A percentile compares a stretch with the other conserved stretches of the same genome.
These are phyloP conservation scores for Liposcelis brunnea DNA, from an alignment of 2,888 invertebrate species.

Conservation along the genomic window DNA sequence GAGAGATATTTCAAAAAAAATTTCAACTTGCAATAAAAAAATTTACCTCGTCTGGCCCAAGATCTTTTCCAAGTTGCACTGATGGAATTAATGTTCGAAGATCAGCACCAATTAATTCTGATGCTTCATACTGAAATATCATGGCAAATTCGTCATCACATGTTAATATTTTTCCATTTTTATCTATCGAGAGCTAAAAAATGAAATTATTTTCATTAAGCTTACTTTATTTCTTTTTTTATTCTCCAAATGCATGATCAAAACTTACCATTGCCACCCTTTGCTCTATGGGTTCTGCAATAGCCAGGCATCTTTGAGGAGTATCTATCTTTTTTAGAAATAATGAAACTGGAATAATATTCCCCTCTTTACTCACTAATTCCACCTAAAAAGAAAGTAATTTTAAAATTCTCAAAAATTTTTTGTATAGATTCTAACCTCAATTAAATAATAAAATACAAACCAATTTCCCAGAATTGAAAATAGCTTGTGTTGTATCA, in stretches of 20 bases:
- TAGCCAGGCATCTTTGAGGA: slow-evolving; percentile 41
- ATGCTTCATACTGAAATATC: slow-evolving; percentile 35
- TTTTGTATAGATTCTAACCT: slow-evolving; percentile 14
- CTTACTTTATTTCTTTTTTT: too few relatives aligned
- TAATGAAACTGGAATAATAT: slow-evolving; percentile 41
- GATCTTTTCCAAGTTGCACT: slow-evolving; percentile 24
- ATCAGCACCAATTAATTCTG: slow-evolving; percentile 32
- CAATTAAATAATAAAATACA: neutral
- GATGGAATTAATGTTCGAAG: slow-evolving; percentile 34
- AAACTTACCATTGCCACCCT: slow-evolving; percentile 35
- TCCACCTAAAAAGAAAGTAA: slow-evolving; percentile 34
- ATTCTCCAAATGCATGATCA: slow-evolving; percentile 11
- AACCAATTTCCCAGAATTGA: neutral
- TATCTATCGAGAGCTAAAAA: slow-evolving; percentile 19
- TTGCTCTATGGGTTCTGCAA: slow-evolving; percentile 46
- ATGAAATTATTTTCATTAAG: too few relatives aligned
- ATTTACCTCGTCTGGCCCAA: slow-evolving; percentile 25
- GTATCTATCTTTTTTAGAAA: slow-evolving; percentile 42
- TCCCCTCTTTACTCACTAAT: slow-evolving; percentile 36
- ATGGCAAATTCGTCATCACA: slow-evolving; percentile 29
- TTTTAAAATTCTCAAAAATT: too few relatives aligned
- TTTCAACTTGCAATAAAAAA: slow-evolving; percentile 19
- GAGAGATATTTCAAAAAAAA: neutral
- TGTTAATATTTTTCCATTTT: slow-evolving; percentile 19
- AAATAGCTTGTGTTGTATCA: slow-evolving; percentile 14